Base-by-base conservation (phyloP, 2,888 invertebrate genomes). In the Pollenia amentaria region DNA sequence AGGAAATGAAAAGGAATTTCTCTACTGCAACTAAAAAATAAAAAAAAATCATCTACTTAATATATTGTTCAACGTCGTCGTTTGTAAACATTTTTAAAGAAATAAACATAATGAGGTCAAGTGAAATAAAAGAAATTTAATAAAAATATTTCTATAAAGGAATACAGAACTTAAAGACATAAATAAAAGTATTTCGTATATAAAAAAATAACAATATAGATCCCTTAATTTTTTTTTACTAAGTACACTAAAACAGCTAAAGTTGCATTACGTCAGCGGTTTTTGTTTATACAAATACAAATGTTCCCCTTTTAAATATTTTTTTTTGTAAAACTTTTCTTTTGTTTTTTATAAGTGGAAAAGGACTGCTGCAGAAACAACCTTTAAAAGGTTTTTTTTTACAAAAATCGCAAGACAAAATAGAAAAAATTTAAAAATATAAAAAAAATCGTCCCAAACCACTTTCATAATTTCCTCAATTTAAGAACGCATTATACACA, bases 101-200 rank as follows among this genome's bases (percentile, higher is more conserved):
- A 53, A 53, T 18, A 16, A 18, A 53, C 53, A 53, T 53, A 53
- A 53, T 53, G 53, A 53, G 53, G 53, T 53, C 53, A 53, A 53
- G 18, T 18, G 11, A 11, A 21, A 12, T 44, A 65, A 18, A 9
- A 64, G 2, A 14, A 21, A n/a, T 18, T 42, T 42, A 6, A 10
- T 10, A 44, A 65, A 65, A 44, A 64, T 12, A 12, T 18, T 1
- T 7, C 18, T 53, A 53, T 18, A 53, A 53, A 53, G 16, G 2
- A 9, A 16, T 9, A 16, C 29, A 29, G 42, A 62, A 40, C 9
- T 62, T 16, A 62, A 62, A 42, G 16, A 62, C 7, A 40, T 64
- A 64, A n/a, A 44, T n/a, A n/a, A 12, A 38, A n/a, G 18, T 64
- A 3, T 64, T n/a, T 11, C 11, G 16, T 42, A 3, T 10, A 62